Evolutionary conservation across 2,113 vertebrate genomes (phyloP), one percentile per base, ranked within the genome.

Genomic region (Rattus rattus): DNA sequence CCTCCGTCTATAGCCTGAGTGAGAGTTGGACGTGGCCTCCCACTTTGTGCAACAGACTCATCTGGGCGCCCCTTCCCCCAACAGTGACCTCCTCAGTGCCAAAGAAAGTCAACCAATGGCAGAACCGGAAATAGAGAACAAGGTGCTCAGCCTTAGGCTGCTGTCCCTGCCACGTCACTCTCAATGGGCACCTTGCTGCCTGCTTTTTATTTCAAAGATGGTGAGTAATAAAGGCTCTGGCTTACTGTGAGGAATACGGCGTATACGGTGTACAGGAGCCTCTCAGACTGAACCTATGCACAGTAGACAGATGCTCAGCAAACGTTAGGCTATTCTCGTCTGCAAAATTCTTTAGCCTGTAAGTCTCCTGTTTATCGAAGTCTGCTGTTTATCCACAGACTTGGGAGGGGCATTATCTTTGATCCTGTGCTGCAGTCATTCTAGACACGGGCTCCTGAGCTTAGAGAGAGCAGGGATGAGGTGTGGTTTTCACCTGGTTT

Each of bases 201-300:
- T 56, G 5, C 56, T 54, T 84, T 90, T 94, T 92, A 39, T 83
- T 84, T 95, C n/a, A 72, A 61, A 88, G 88, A 89, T 65, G 69
- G 56, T 47, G 54, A 86, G 72, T 86, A 87, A 63, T 39, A 77
- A 70, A 73, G 89, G 22, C 28, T 26, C 56, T 75, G 92, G 56
- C 52, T 94, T 85, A 39, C 70, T 87, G 36, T 84, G 65, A 90
- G 72, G 49, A 88, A 47, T 59, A 43, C 69, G 22, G 61, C 54
- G 6, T n/a, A 9, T 14, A 77, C n/a, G n/a, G 36, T 52, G 3
- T 4, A 22, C 69, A 73, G 56, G 22, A 39, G 87, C 7, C 67
- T 52, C 20, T 26, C 24, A 56, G 16, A 43, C 10, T 7, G 54
- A 5, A 14, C 36, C 81, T 87, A 7, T n/a, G 22, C 7, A 1